Evolutionary conservation across 2,888 invertebrate species (phyloP).

Genomic region (Criorhina ranunculi): DNA sequence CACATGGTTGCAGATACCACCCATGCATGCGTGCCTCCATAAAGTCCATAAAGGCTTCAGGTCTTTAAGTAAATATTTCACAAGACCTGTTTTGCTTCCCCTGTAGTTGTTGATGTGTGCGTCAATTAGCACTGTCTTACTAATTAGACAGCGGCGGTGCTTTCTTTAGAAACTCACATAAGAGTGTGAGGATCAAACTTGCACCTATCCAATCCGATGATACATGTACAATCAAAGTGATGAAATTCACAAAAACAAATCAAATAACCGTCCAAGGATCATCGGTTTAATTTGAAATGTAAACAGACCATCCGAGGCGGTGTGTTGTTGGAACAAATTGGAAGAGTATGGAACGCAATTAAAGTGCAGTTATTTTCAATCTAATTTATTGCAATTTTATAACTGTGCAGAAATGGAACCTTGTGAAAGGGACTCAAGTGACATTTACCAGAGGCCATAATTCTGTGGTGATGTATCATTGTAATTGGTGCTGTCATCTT

Average conservation of each 20-base stretch:
- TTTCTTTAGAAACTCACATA: constrained; percentile 21
- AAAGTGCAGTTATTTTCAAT: constrained; percentile 54
- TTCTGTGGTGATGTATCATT: constrained; percentile 35
- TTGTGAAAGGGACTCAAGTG: constrained; percentile 1
- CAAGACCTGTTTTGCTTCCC: constrained; percentile 11
- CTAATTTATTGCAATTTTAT: constrained; percentile 63
- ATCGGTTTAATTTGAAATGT: constrained; percentile 3
- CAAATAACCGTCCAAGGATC: not conserved
- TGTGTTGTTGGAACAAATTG: not conserved
- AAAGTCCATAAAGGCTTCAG: constrained; percentile 48
- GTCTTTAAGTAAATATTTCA: constrained; percentile 34
- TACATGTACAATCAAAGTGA: not conserved
- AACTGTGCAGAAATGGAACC: constrained; percentile 12
- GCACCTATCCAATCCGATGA: not conserved
- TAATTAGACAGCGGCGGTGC: constrained; percentile 67
- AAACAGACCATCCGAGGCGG: not conserved
- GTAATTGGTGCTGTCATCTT: constrained; percentile 45
- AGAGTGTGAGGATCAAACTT: constrained; percentile 18
- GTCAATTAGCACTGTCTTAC: constrained; percentile 66
- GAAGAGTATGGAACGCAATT: constrained; percentile 19
- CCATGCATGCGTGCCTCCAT: constrained; percentile 20
- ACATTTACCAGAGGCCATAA: constrained; percentile 39
- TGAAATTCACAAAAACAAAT: constrained; percentile 10
- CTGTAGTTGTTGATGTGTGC: constrained; percentile 15
- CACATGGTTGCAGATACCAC: constrained; percentile 17